Conservation (phyloP, 1,140 invertebrate species). For the Cotesia glomerata region DNA sequence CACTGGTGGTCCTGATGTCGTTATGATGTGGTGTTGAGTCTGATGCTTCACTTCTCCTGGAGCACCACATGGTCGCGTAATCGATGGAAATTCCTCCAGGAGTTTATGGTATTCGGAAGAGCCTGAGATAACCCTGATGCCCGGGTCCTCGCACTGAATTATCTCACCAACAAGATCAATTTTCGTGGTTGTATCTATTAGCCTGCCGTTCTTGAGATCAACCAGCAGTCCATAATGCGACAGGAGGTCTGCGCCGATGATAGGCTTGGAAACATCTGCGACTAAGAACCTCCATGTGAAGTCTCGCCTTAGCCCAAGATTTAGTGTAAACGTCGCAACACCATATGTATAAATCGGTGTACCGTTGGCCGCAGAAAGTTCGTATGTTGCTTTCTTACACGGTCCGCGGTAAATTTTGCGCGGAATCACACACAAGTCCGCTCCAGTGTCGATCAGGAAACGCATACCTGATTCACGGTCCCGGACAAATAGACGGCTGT, state of each 20-base stretch:
- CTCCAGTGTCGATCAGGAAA: constrained; percentile 47
- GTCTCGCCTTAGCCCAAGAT: constrained; percentile 36
- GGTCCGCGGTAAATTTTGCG: not conserved
- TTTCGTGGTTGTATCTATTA: constrained; percentile 44
- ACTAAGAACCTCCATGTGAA: constrained; percentile 56
- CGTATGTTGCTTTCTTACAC: constrained; percentile 25
- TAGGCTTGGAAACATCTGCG: constrained; percentile 51
- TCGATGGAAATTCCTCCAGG: constrained; percentile 8
- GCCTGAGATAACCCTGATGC: constrained; percentile 1
- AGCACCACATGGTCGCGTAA: constrained; percentile 20
- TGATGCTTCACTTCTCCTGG: not conserved
- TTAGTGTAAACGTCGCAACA: constrained; percentile 34
- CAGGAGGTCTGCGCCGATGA: constrained; percentile 59
- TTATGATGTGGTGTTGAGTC: constrained; percentile 32
- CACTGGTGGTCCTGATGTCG: constrained; percentile 48
- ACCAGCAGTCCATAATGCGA: constrained; percentile 45
- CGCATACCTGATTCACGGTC: constrained; percentile 28
- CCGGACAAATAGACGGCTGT: constrained; percentile 34
- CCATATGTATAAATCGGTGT: constrained; percentile 52
- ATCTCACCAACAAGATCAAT: constrained; percentile 5
- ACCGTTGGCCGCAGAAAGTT: constrained; percentile 33
- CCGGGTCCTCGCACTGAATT: not conserved
- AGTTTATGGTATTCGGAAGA: not conserved
- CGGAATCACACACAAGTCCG: constrained; percentile 46
- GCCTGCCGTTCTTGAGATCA: constrained; percentile 40